These are phyloP conservation scores for Laspeyria flexula DNA, from an alignment of 2,888 invertebrate genomes.

Conservation along the genomic window DNA sequence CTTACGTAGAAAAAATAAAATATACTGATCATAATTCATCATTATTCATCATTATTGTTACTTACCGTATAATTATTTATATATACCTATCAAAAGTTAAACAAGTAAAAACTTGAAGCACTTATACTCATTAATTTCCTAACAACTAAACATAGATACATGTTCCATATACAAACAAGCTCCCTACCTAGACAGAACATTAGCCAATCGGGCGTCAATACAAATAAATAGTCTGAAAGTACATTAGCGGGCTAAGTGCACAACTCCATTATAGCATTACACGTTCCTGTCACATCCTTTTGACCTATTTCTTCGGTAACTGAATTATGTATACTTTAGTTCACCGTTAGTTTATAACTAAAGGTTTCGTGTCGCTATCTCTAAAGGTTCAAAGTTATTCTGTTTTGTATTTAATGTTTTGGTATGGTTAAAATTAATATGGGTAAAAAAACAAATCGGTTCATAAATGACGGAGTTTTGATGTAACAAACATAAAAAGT, in stretches of 20 bases:
- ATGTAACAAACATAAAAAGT: too few relatives aligned
- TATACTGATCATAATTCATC: too few relatives aligned
- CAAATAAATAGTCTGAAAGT: conserved; percentile 39
- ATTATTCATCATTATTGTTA: too few relatives aligned
- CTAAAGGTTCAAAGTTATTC: conserved; percentile 11
- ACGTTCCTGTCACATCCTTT: conserved; percentile 33
- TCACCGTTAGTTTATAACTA: conserved; percentile 36
- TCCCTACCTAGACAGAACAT: conserved; percentile 13
- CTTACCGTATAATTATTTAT: too few relatives aligned
- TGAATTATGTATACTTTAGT: conserved; percentile 41
- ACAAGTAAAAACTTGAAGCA: too few relatives aligned
- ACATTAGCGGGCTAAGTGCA: conserved; percentile 43
- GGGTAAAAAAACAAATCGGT: too few relatives aligned
- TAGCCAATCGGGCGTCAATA: conserved; percentile 34
- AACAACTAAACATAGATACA: not conserved
- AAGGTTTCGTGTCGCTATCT: conserved; percentile 24
- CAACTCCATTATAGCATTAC: conserved; percentile 35
- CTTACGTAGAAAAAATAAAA: too few relatives aligned
- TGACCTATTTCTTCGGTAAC: conserved; percentile 45
- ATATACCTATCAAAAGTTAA: too few relatives aligned
- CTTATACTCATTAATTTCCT: too few relatives aligned
- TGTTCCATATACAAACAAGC: not conserved
- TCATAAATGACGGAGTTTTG: too few relatives aligned
- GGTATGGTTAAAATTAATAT: not conserved
- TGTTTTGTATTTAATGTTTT: conserved; percentile 3